Conservation (phyloP, 64 coral and sea anemone genomes). For the Stichodactyla mertensii region DNA sequence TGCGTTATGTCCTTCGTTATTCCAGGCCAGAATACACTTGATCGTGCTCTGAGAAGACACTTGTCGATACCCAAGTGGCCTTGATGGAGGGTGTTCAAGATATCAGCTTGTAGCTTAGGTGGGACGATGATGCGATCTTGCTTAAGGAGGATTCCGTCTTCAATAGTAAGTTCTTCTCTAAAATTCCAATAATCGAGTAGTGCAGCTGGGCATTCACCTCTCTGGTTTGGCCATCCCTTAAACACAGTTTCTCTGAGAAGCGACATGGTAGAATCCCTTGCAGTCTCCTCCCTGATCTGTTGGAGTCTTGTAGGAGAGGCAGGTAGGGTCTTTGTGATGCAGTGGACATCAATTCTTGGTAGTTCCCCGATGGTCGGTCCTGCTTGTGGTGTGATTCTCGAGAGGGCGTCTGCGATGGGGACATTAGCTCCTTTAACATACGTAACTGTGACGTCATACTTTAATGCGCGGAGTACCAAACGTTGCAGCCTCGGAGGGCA, state of each 20-base stretch:
- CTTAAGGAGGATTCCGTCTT: slow-evolving; percentile 46
- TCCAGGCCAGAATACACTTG: slow-evolving; percentile 60
- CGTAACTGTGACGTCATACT: slow-evolving; percentile 52
- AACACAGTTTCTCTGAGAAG: slow-evolving; percentile 36
- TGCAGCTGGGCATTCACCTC: slow-evolving; percentile 30
- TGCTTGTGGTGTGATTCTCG: slow-evolving; percentile 39
- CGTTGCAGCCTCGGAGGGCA: slow-evolving; percentile 14
- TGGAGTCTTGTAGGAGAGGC: slow-evolving; percentile 17
- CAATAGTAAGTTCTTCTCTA: slow-evolving; percentile 52
- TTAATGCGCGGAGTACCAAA: slow-evolving; percentile 41
- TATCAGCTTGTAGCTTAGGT: slow-evolving; percentile 19
- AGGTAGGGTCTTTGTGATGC: slow-evolving; percentile 30
- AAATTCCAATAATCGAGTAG: slow-evolving; percentile 65
- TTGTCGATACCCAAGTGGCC: slow-evolving; percentile 48
- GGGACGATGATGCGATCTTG: slow-evolving; percentile 44
- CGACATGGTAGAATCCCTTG: background rate
- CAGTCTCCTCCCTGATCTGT: slow-evolving; percentile 29
- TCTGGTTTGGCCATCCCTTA: slow-evolving; percentile 39
- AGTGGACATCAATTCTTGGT: slow-evolving; percentile 6
- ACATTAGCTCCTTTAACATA: slow-evolving; percentile 45
- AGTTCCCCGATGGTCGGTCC: background rate
- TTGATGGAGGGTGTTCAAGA: slow-evolving; percentile 35
- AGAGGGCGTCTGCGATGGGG: slow-evolving; percentile 49
- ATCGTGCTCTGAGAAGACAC: slow-evolving; percentile 40
- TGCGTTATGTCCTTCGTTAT: slow-evolving; percentile 46